Base-by-base conservation (phyloP, 2,113 vertebrate genomes). In the Ochotona princeps region DNA sequence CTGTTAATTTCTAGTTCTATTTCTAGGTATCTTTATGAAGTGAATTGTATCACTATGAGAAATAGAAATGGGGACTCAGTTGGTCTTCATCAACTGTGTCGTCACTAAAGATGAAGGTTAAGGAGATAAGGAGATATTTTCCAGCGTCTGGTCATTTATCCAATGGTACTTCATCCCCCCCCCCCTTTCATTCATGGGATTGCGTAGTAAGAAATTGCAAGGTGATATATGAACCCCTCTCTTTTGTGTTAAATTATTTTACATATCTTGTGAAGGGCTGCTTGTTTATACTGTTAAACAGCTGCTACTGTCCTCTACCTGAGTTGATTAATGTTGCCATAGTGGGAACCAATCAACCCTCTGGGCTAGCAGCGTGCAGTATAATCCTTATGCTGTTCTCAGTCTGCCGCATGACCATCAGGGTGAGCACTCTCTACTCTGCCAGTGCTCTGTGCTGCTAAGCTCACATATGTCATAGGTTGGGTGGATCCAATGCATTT, bases 1-100 rank as follows among this genome's bases (percentile, higher is more conserved):
- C 47, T 89, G 66, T 89, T 96, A 70, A 38, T 83, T 92, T 96
- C 67, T 74, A 30, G 17, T 92, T 94, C 82, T 89, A 87, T 85
- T 47, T 17, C 21, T 90, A 61, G 12, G 25, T 57, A 83, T 49
- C 35, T 78, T 82, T 92, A 76, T 87, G 49, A 88, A 72, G 32
- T 69, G 38, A 93, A 92, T 94, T 49, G 25, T 70, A 72, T 86
- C 78, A 92, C 30, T 92, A 32, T 90, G 49, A 65, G 63, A 95
- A 90, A 93, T 23, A 78, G 21, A 85, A 65, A 72, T 54, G 51
- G 11, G 30, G 79, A 57, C 82, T n/a, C 57, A 83, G 44, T 49
- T 83, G 70, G 17, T 93, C 28, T 69, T 81, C 9, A 69, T 84
- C 78, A 93, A 18, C 69, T 35, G 21, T 79, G 47, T 74, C 49